Conservation (phyloP, 2,888 invertebrate genomes). For the Andrena flavipes region DNA sequence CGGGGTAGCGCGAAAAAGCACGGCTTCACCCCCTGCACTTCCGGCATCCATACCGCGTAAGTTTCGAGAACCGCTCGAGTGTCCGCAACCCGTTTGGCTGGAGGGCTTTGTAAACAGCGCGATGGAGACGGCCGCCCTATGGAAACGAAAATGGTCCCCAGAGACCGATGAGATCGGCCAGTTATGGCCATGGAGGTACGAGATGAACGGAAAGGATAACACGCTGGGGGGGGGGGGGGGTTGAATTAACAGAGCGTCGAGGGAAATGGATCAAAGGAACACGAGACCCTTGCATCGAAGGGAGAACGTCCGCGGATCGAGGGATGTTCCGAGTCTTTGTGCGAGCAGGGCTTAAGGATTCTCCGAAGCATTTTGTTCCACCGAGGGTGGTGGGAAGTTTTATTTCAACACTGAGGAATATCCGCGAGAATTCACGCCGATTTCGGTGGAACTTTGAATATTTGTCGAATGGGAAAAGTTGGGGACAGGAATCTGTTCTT, state of each 20-base stretch:
- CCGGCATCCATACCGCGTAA: conserved; percentile 71
- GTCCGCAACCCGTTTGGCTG: conserved; percentile 54
- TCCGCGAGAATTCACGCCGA: too few species aligned
- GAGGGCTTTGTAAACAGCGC: conserved; percentile 77
- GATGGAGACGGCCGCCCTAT: conserved; percentile 59
- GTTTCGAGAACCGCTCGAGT: conserved; percentile 68
- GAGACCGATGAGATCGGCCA: conserved; percentile 49
- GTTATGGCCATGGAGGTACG: conserved; percentile 37
- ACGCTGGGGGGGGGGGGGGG: conserved; percentile 8
- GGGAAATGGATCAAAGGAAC: conserved; percentile 29
- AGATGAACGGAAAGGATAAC: conserved; percentile 44
- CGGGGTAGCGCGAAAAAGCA: conserved; percentile 10
- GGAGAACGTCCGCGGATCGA: conserved; percentile 3
- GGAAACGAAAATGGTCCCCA: conserved; percentile 69
- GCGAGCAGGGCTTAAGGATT: neutral
- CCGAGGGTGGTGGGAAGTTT: neutral
- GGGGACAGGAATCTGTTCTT: neutral
- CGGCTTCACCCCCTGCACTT: conserved; percentile 37
- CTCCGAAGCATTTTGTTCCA: neutral
- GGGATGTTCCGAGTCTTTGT: neutral
- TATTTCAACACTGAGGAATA: too few species aligned
- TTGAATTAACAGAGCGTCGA: conserved; percentile 36
- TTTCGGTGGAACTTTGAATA: too few species aligned
- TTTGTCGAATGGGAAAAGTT: too few species aligned
- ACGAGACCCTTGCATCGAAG: neutral